These are phyloP conservation scores for Salvelinus fontinalis DNA, from an alignment of 2,113 vertebrate species.

Conservation along the genomic window DNA sequence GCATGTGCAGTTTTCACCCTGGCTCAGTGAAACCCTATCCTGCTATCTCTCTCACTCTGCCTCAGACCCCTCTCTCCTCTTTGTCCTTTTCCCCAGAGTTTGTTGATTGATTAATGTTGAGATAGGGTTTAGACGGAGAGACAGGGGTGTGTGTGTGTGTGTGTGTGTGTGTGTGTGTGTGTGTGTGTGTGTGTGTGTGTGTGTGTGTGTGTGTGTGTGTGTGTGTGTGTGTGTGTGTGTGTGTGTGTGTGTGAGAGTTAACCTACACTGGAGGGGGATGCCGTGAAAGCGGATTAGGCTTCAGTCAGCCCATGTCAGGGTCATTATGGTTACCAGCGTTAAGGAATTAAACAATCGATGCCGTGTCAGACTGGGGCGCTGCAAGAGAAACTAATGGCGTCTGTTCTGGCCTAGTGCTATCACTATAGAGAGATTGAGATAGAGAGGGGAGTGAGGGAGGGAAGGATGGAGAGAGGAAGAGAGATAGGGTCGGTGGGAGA, in stretches of 20 bases:
- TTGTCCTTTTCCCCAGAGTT: not conserved
- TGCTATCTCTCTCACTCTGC: constrained; percentile 11
- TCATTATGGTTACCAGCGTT: constrained; percentile 54
- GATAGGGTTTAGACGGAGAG: constrained; percentile 11
- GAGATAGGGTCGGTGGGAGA: not conserved
- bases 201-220: constrained; percentile 23
- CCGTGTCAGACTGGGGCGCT: constrained; percentile 13
- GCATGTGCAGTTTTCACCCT: constrained; percentile 4
- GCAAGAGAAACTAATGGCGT: constrained; percentile 10
- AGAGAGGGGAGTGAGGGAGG: not conserved
- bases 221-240: constrained; percentile 23
- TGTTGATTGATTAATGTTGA: constrained; percentile 23
- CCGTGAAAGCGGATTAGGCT: constrained; percentile 63
- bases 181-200: constrained; percentile 37
- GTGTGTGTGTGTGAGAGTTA: constrained; percentile 35
- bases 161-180: constrained; percentile 24
- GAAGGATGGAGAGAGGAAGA: not conserved
- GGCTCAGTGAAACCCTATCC: constrained; percentile 41
- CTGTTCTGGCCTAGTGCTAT: not conserved
- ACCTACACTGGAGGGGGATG: constrained; percentile 34
- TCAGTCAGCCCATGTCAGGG: constrained; percentile 42
- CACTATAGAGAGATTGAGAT: constrained; percentile 31
- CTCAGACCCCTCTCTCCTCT: constrained; percentile 22
- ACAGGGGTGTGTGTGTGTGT: constrained; percentile 19
- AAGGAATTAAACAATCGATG: constrained; percentile 51